These are phyloP conservation scores for Cirrhinus molitorella DNA, from an alignment of 2,797 vertebrate genomes.

Conservation along the genomic window DNA sequence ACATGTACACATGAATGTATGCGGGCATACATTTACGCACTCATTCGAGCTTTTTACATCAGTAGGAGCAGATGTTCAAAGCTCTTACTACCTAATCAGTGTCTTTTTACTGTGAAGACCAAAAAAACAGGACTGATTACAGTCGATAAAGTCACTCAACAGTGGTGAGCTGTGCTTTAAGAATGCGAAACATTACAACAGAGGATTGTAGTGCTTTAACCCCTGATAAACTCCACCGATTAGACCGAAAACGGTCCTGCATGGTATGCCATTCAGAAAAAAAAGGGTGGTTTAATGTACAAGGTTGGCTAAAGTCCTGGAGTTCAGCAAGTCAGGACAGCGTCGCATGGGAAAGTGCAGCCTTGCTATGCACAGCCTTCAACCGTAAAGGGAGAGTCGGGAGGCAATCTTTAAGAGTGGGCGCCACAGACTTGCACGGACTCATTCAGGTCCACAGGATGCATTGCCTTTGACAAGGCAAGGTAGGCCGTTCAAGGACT, in stretches of 20 bases:
- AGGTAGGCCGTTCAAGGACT: slow-evolving; percentile 18
- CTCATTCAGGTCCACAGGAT: slow-evolving; percentile 42
- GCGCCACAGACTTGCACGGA: slow-evolving; percentile 48
- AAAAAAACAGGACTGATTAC: slow-evolving; percentile 71
- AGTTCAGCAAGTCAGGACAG: slow-evolving; percentile 66
- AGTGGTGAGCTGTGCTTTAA: slow-evolving; percentile 67
- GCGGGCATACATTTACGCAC: slow-evolving; percentile 24
- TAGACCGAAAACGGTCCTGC: slow-evolving; percentile 70
- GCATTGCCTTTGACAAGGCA: slow-evolving; percentile 7
- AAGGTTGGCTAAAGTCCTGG: slow-evolving; percentile 68
- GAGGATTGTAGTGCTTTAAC: slow-evolving; percentile 69
- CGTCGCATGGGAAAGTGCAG: slow-evolving; percentile 60
- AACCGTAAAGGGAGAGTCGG: slow-evolving; percentile 60
- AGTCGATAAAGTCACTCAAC: slow-evolving; percentile 71
- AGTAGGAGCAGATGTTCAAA: slow-evolving; percentile 64
- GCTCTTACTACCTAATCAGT: slow-evolving; percentile 66
- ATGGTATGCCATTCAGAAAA: slow-evolving; percentile 66
- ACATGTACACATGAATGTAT: not conserved
- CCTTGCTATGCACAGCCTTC: slow-evolving; percentile 56
- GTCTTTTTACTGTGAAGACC: slow-evolving; percentile 70
- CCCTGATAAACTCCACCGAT: slow-evolving; percentile 74
- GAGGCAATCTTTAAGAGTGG: slow-evolving; percentile 35
- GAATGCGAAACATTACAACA: slow-evolving; percentile 68
- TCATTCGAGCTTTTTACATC: slow-evolving; percentile 25
- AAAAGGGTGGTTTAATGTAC: slow-evolving; percentile 62